Percentiles rank a stretch among this genome's conserved stretches.
Conservation (phyloP, 2,888 invertebrate species). For the Allolobophora icterica region DNA sequence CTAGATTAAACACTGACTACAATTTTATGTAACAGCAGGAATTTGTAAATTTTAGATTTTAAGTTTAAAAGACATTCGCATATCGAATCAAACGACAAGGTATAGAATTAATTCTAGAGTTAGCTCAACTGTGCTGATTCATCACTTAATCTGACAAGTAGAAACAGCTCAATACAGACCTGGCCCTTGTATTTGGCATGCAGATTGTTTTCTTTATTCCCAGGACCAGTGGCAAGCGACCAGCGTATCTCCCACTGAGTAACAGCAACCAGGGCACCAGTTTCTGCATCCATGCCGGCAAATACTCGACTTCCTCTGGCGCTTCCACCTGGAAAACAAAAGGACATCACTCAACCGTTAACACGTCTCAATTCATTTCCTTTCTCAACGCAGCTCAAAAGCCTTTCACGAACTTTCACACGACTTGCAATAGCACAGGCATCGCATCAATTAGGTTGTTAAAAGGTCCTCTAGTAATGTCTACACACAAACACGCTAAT, state of each 20-base stretch:
- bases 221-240: constrained; percentile 35
- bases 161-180: background rate
- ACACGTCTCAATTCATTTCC: too few species aligned
- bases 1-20: too few species aligned
- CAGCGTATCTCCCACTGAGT: constrained; percentile 75
- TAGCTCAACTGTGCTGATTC: too few species aligned
- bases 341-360: background rate
- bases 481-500: background rate
- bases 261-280: constrained; percentile 71
- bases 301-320: constrained; percentile 75
- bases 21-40: background rate
- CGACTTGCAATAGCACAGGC: too few species aligned
- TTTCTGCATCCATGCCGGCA: constrained; percentile 77
- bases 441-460: too few species aligned
- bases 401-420: too few species aligned
- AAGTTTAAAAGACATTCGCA: background rate
- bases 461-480: background rate
- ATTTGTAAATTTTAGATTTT: background rate
- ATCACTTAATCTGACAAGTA: background rate
- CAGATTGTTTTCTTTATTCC: background rate
- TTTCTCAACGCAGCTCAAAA: too few species aligned
- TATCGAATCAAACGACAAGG: background rate
- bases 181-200: background rate
- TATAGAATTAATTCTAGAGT: background rate
- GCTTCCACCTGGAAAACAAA: constrained; percentile 42